Percentiles rank a stretch among this genome's conserved stretches.
Conservation (phyloP, 1,140 invertebrate species). For the Dendroctonus ponderosae region DNA sequence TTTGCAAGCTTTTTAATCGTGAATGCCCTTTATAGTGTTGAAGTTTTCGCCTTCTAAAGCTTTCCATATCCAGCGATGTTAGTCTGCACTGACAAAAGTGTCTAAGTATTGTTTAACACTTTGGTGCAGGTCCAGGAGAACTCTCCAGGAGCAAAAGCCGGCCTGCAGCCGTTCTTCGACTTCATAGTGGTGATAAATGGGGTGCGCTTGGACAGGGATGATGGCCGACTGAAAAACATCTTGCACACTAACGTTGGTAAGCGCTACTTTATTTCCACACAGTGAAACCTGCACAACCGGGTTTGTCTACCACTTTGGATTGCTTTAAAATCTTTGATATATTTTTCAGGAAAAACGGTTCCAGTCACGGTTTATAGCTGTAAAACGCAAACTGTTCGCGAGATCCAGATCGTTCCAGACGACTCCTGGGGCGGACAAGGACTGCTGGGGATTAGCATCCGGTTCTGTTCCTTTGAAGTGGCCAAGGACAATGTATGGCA, state of each 20-base stretch:
- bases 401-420: slow-evolving; percentile 87
- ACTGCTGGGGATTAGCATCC: slow-evolving; percentile 94
- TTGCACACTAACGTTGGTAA: slow-evolving; percentile 88
- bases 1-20: not conserved
- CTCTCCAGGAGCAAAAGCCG: slow-evolving; percentile 92
- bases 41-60: not conserved
- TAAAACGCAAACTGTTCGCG: slow-evolving; percentile 91
- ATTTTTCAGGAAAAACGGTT: slow-evolving; percentile 57
- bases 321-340: slow-evolving; percentile 3
- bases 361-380: slow-evolving; percentile 95
- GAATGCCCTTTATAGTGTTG: not conserved
- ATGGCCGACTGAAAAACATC: slow-evolving; percentile 95
- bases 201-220: slow-evolving; percentile 94
- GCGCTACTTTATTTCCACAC: slow-evolving; percentile 24
- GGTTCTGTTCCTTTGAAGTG: slow-evolving; percentile 99
- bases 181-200: slow-evolving; percentile 97
- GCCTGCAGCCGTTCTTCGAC: slow-evolving; percentile 97
- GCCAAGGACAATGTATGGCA: slow-evolving; percentile 99
- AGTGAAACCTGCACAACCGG: not conserved
- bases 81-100: not conserved
- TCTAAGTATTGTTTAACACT: slow-evolving; percentile 40
- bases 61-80: not conserved
- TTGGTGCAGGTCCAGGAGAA: slow-evolving; percentile 86
- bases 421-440: slow-evolving; percentile 95
- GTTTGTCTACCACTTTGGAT: not conserved